Evolutionary conservation across 2,888 invertebrate genomes (phyloP), one percentile per base, ranked within the genome.

Genomic region (Epinotia brunnichana): DNA sequence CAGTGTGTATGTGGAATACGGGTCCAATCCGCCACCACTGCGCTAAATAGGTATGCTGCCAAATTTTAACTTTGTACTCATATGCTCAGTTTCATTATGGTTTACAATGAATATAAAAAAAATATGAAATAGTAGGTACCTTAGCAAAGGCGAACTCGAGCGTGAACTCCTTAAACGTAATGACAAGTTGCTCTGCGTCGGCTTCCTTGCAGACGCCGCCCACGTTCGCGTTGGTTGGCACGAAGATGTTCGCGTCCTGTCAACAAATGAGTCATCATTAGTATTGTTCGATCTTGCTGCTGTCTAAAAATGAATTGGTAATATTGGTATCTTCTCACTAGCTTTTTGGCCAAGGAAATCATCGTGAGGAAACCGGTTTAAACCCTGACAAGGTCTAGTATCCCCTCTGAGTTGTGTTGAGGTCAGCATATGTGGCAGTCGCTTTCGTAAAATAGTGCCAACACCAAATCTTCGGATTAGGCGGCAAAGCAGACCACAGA

Each of bases 91-190:
- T n/a, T n/a, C n/a, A n/a, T n/a, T n/a, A n/a, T n/a, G n/a, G n/a
- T n/a, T n/a, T n/a, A n/a, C n/a, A n/a, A n/a, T n/a, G n/a, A n/a
- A n/a, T n/a, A n/a, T n/a, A n/a, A n/a, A n/a, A n/a, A n/a, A n/a
- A n/a, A n/a, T n/a, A n/a, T n/a, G n/a, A n/a, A n/a, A n/a, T n/a
- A n/a, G n/a, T n/a, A n/a, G n/a, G n/a, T n/a, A 97, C 97, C 95
- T 97, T 97, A 73, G 96, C 95, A 82, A 98, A 98, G 77, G 94
- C 94, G 94, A 96, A 96, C 69, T 95, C 94, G 56, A 98, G 89
- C 0, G 95, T 94, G 82, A 97, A 97, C 57, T 96, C 96, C 74
- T 95, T 95, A 94, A 97, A 97, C 9, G 95, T 95, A 67, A 97
- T 91, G 62, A 95, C 94, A 83, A 97, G 94, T 3, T 94, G 94